Conservation (phyloP, 2,113 vertebrate species). For the Caracal caracal region DNA sequence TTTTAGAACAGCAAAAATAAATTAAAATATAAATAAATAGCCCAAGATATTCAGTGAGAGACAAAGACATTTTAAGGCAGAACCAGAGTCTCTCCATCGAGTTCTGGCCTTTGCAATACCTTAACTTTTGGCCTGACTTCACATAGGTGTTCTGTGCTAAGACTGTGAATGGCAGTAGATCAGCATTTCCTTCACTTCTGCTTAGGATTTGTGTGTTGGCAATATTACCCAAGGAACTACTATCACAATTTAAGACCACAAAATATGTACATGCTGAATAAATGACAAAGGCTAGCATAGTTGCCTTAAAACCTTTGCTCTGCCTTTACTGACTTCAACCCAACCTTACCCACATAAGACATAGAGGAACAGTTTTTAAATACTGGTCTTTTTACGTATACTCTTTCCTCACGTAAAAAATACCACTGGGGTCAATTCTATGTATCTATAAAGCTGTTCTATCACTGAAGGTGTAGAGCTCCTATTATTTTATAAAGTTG, state of each 20-base stretch:
- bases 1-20: neutral
- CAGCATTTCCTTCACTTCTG: neutral
- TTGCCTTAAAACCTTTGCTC: neutral
- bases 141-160: neutral
- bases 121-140: neutral
- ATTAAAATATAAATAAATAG: neutral
- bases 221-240: neutral
- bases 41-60: neutral
- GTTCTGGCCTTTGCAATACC: neutral
- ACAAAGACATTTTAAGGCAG: neutral
- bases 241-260: neutral
- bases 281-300: neutral
- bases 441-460: neutral
- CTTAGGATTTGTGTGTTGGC: neutral
- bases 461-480: neutral
- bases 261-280: neutral
- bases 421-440: neutral
- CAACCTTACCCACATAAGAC: neutral
- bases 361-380: neutral
- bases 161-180: neutral
- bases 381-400: neutral
- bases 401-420: neutral
- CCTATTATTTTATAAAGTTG: neutral
- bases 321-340: neutral
- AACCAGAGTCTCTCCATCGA: neutral